Base-by-base conservation (phyloP, 1,140 invertebrate genomes). In the Penaeus chinensis region DNA sequence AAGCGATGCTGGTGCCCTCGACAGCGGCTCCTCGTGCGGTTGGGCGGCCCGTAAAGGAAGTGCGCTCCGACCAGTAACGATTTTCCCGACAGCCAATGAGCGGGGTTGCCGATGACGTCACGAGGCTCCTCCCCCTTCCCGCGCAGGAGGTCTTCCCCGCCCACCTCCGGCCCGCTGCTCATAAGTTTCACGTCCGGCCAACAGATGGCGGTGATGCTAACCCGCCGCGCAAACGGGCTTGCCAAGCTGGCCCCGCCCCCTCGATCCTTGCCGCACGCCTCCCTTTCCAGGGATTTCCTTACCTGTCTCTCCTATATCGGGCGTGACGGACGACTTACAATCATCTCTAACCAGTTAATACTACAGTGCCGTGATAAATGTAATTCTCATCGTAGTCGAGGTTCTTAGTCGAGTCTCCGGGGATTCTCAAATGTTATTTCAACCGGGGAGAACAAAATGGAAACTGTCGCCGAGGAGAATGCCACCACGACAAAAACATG, bases 131-230 rank as follows among this genome's bases (percentile, higher is more conserved):
- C 80, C 85, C 71, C 82, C 47, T 54, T 66, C 77, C 77, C 71
- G 37, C 61, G 61, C 61, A 63, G 24, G n/a, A n/a, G 37, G 37
- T 32, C 85, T 61, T 42, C 81, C 76, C 76, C 80, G 42, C 85
- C 85, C 85, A 69, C 79, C 22, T n/a, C 80, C 85, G 27, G 54
- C 54, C 18, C 24, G 47, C 20, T 27, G 80, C 66, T 82, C 80
- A 24, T 83, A 83, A 87, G 85, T 87, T 87, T 87, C 80, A 69
- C 71, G 32, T 47, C 61, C 74, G 85, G 81, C 85, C 85, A 87
- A 87, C 85, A 87, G 85, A 87, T 87, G 85, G 85, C 85, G 85
- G 85, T 87, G 85, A 87, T 87, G 85, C 85, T 87, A 87, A 87
- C 85, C 82, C 85, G 79, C 80, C 80, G 85, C 80, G 71, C 69